Percentiles rank a stretch among this genome's conserved stretches.
These are phyloP conservation scores for Keiferia lycopersicella DNA, from an alignment of 2,888 invertebrate species.

Conservation along the genomic window DNA sequence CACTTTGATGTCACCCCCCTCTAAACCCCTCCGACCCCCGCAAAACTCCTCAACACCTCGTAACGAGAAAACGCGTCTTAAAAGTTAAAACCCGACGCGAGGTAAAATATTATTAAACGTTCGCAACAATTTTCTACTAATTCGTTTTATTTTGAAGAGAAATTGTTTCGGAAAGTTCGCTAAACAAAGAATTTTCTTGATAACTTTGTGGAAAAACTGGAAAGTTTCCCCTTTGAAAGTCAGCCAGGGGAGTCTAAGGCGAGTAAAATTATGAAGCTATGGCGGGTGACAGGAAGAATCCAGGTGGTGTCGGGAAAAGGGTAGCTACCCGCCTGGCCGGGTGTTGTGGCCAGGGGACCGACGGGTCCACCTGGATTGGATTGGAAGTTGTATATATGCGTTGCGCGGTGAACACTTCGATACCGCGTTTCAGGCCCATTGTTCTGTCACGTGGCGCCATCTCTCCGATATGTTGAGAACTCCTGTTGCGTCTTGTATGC, in stretches of 20 bases:
- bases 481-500: no score
- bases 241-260: slow-evolving; percentile 21
- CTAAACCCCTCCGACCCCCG: slow-evolving; percentile 47
- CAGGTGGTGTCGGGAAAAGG: no score
- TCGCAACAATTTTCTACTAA: slow-evolving; percentile 65
- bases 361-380: no score
- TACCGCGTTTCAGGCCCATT: no score
- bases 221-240: slow-evolving; percentile 27
- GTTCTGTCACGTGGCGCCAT: no score
- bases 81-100: slow-evolving; percentile 68
- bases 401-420: no score
- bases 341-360: no score
- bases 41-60: slow-evolving; percentile 37
- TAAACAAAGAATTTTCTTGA: slow-evolving; percentile 45
- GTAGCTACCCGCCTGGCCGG: no score
- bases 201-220: slow-evolving; percentile 27
- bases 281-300: no score
- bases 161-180: slow-evolving; percentile 59
- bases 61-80: slow-evolving; percentile 76
- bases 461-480: no score
- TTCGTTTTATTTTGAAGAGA: slow-evolving; percentile 55
- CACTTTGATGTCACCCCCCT: slow-evolving; percentile 76
- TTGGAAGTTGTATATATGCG: no score
- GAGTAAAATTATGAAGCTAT: slow-evolving; percentile 16
- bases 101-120: slow-evolving; percentile 68